Percentiles rank a stretch among this genome's conserved stretches.
Conservation (phyloP, 1,140 invertebrate species). For the Micrasema minimum region DNA sequence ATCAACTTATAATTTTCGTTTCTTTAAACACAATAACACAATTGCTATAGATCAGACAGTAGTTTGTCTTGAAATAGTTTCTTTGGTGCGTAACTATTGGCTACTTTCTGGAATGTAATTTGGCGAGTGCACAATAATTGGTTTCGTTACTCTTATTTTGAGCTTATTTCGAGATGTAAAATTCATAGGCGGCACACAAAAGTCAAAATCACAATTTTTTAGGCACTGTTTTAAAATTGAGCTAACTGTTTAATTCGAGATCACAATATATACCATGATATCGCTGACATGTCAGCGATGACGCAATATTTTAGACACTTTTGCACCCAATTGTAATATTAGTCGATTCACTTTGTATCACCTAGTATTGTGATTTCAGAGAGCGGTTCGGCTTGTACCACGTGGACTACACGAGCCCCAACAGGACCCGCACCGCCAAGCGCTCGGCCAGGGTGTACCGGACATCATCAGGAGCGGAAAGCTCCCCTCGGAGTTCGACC, state of each 20-base stretch:
- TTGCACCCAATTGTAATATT: background rate
- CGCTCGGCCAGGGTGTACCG: constrained; percentile 73
- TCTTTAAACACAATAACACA: too few relatives aligned
- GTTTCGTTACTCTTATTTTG: background rate
- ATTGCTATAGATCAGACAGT: too few relatives aligned
- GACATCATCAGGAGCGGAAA: constrained; percentile 62
- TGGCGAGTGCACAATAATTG: constrained; percentile 8
- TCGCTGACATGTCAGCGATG: background rate
- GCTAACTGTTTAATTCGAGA: constrained; percentile 18
- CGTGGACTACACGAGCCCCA: constrained; percentile 61
- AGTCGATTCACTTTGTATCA: background rate
- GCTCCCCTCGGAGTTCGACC: constrained; percentile 60
- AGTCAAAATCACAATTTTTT: background rate
- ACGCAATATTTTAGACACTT: background rate
- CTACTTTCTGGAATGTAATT: constrained; percentile 29
- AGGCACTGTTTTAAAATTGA: constrained; percentile 5
- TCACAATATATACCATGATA: background rate
- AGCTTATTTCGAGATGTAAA: too few relatives aligned
- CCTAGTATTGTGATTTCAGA: constrained; percentile 59
- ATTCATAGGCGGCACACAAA: background rate
- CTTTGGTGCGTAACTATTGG: constrained; percentile 12
- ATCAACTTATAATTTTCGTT: too few relatives aligned
- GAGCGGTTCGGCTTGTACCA: constrained; percentile 78
- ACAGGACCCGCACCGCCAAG: constrained; percentile 77
- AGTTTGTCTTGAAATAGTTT: background rate